Base-by-base conservation (phyloP, 2,113 vertebrate species). In the Micronycteris hirsuta region DNA sequence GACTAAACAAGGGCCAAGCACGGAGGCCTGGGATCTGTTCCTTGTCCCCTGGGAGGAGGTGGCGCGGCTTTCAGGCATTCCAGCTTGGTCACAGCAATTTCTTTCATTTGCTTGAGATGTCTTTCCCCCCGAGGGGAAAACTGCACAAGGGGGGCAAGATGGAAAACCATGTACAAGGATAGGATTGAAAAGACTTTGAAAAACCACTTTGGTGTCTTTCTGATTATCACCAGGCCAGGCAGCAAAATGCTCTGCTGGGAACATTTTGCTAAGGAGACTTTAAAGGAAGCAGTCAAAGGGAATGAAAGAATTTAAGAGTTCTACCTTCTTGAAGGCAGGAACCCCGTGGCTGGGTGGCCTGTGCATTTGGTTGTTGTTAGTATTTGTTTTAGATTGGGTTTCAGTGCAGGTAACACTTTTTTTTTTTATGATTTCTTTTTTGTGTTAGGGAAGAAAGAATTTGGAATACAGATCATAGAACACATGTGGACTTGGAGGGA, bases 41-140 rank as follows among this genome's bases (percentile, higher is more conserved):
- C 77, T 96, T 47, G 77, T 94, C 88, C 76, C 92, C 89, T 83
- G 70, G 56, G 96, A 97, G 0, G 65, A 97, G 41, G 31, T 93
- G 71, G 93, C 73, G 80, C 76, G 92, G 82, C 96, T 98, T 98
- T 91, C 86, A 91, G 91, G 92, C 78, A 89, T 96, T 97, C 89
- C 82, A 36, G 17, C 96, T 97, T 84, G 93, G 87, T 97, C 93
- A 77, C 49, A 89, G 63, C 95, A 86, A 11, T 86, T 97, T 98
- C 93, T 96, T 96, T 97, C 91, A 97, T 98, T 98, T 96, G 97
- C 73, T 0, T 96, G 97, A 96, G 95, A 98, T 98, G 89, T 70
- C 7, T 97, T 49, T n/a, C 28, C 71, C 76, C 96, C 94, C 91
- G 89, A 97, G 45, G 92, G 83, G 58, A 89, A 45, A 86, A 88